Base-by-base conservation (phyloP, 2,797 vertebrate genomes). In the Gallinago solitaria region DNA sequence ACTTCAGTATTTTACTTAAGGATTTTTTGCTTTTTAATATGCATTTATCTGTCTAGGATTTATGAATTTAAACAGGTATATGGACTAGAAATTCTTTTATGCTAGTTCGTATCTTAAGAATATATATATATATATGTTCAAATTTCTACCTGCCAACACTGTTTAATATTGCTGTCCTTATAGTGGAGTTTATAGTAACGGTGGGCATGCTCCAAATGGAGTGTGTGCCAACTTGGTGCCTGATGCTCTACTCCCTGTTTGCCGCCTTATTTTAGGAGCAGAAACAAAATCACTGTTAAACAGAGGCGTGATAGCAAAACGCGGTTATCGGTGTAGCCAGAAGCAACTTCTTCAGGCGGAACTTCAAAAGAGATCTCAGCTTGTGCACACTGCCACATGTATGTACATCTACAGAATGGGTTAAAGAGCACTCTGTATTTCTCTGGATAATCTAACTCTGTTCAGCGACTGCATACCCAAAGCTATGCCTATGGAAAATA, bases 21-120 rank as follows among this genome's bases (percentile, higher is more conserved):
- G 47, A 41, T 75, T 93, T 93, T 93, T 91, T 60, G 94, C 70
- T 93, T 96, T 94, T 87, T 88, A 88, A 94, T 87, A 92, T 6
- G 14, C 57, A 27, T 83, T 85, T 94, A 45, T 86, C 69, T 91
- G 41, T 79, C 41, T 83, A 82, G 73, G 69, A 69, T 90, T 93
- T 82, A 82, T 70, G 63, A 91, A 90, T 21, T 82, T 80, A 57
- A 69, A 56, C 47, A 51, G 23, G 6, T 91, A 12, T 2, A 39
- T 75, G 92, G 71, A 77, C 91, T 94, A 87, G 65, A 85, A 94
- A 53, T 89, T 86, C 30, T 84, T 85, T 77, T 71, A 63, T 75
- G 83, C 60, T 83, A 89, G 89, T 88, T 95, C 33, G 37, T 94
- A 77, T 30, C 74, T 94, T 79, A 79, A 87, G 81, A 77, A 65